These are phyloP conservation scores for Poecilus cupreus DNA, from an alignment of 2,888 invertebrate species.

Conservation along the genomic window DNA sequence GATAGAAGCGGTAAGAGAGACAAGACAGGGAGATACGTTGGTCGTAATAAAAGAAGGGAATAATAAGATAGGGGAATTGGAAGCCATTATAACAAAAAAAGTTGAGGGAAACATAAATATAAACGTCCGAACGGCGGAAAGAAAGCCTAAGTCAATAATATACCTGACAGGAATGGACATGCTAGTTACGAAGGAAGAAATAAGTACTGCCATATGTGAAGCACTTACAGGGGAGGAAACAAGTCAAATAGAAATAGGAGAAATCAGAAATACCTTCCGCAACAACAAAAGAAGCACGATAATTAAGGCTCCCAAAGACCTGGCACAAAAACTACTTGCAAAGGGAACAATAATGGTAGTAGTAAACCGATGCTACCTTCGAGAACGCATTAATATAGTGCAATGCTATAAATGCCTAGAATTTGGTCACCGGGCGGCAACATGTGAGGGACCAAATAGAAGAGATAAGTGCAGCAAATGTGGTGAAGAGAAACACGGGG, in stretches of 20 bases:
- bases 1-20: neutral
- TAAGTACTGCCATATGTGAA: neutral
- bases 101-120: too few relatives aligned
- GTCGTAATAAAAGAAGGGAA: neutral
- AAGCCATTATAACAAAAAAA: neutral
- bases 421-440: neutral
- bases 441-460: neutral
- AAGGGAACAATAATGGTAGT: neutral
- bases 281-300: neutral
- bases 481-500: neutral
- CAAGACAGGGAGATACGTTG: neutral
- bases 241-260: neutral
- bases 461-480: constrained; percentile 1
- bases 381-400: neutral
- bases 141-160: neutral
- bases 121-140: too few relatives aligned
- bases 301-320: neutral
- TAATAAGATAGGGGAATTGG: neutral
- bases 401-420: constrained; percentile 30
- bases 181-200: neutral
- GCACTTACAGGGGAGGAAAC: neutral
- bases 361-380: neutral
- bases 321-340: neutral
- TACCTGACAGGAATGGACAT: neutral
- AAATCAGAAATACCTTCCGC: neutral